Base-by-base conservation (phyloP, 2,113 vertebrate species). In the Manacus vitellinus region DNA sequence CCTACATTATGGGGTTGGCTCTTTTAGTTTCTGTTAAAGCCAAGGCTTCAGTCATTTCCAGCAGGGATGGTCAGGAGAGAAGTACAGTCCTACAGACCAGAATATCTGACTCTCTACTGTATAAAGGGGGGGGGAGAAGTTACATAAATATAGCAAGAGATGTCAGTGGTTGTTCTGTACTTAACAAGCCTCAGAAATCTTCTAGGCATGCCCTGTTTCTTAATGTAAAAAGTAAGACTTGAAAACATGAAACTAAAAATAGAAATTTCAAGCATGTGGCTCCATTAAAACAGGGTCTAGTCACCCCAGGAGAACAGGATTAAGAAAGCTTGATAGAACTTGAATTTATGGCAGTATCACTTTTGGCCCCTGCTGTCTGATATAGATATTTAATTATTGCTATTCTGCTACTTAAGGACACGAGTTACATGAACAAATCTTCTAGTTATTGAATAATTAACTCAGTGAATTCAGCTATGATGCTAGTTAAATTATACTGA, bases 281-380 rank as follows among this genome's bases (percentile, higher is more conserved):
- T 88, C 81, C 39, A 37, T 82, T 89, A 93, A 47, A 92, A 47
- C 24, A 68, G 30, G 27, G 49, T 31, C 81, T 82, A 41, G 44
- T 65, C 41, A 76, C 6, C 7, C 44, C 62, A 73, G 70, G 43
- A 95, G 61, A 89, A 75, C 8, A 73, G 58, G 73, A 93, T 89
- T 89, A 89, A 49, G 49, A 79, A 85, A 85, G 56, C 62, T 85
- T 65, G 74, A 68, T 92, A 92, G 88, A 74, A 85, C 66, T 79
- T 9, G 3, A 43, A 90, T 95, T 93, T 93, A 94, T 79, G 54
- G 27, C 31, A 61, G 35, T 43, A 87, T 93, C 49, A 76, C 30
- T 91, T 89, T 72, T 82, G 39, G 39, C 35, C 28, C 7, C 4
- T 85, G 89, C 27, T 85, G 44, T 82, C 62, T 89, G 44, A 79